Conservation (phyloP, 2,113 vertebrate genomes). For the Ammodytes dubius region DNA sequence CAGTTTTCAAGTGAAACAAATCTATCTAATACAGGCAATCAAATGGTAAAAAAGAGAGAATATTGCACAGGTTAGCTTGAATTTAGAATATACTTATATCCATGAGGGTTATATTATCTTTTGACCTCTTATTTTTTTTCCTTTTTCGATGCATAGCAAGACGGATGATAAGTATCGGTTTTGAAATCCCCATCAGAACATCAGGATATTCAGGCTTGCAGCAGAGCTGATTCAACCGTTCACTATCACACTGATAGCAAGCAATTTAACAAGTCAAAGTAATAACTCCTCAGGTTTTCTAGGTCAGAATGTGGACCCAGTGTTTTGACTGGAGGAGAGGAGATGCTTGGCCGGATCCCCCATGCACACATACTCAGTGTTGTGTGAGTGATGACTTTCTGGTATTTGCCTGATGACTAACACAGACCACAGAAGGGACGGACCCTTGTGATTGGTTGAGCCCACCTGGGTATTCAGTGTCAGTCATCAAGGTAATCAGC, state of each 20-base stretch:
- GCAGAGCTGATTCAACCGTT: constrained; percentile 30
- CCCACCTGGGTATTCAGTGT: constrained; percentile 58
- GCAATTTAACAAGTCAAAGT: constrained; percentile 38
- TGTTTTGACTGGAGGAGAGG: constrained; percentile 59
- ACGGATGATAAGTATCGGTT: constrained; percentile 19
- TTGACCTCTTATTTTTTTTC: not conserved
- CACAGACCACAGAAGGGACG: constrained; percentile 58
- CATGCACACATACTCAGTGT: constrained; percentile 33
- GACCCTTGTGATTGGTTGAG: constrained; percentile 47
- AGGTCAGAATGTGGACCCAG: constrained; percentile 55
- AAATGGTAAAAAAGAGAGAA: not conserved
- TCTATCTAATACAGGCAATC: not conserved
- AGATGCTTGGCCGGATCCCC: constrained; percentile 33
- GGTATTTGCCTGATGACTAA: constrained; percentile 68
- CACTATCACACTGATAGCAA: constrained; percentile 42
- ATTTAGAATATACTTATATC: not conserved
- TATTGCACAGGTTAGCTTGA: not conserved
- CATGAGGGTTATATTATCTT: not conserved
- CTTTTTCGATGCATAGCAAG: not conserved
- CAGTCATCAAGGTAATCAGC: constrained; percentile 55
- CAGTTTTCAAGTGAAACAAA: not conserved
- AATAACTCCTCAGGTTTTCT: constrained; percentile 58
- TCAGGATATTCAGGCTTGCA: constrained; percentile 2
- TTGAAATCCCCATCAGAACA: constrained; percentile 5
- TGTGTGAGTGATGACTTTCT: constrained; percentile 65